Conservation (phyloP, 2,797 vertebrate species). For the Limosa lapponica region DNA sequence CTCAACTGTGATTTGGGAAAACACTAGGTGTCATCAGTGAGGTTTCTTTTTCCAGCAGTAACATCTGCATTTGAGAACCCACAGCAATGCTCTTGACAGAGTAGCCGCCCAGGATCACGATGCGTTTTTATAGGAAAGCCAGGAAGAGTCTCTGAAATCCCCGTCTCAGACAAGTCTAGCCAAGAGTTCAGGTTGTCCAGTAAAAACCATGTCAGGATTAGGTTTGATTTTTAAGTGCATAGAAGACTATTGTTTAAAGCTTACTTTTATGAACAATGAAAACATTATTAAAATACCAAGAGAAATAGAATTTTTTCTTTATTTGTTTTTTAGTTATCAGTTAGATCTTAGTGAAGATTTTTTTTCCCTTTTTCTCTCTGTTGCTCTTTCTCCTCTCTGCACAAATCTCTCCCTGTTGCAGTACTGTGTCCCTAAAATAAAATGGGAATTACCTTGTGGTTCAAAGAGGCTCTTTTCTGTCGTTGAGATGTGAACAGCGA, state of each 20-base stretch:
- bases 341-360: neutral
- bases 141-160: constrained; percentile 69
- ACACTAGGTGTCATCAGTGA: constrained; percentile 56
- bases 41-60: neutral
- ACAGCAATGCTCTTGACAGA: neutral
- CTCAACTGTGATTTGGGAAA: neutral
- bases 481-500: neutral
- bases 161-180: constrained; percentile 56
- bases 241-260: neutral
- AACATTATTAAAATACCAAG: constrained; percentile 30
- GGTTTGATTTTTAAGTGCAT: neutral
- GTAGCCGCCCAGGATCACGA: neutral
- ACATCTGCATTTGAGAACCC: neutral
- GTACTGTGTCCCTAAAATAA: neutral
- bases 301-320: neutral
- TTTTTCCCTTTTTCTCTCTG: neutral
- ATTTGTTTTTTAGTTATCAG: neutral
- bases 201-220: constrained; percentile 57
- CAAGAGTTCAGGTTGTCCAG: constrained; percentile 48
- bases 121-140: constrained; percentile 26
- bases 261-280: constrained; percentile 1
- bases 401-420: neutral
- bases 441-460: neutral
- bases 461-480: neutral
- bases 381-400: neutral